A percentile compares a stretch with the other conserved stretches of the same genome.
phyloP scores from a whole-genome alignment of 2,113 vertebrate species.

The Alethe diademata region DNA sequence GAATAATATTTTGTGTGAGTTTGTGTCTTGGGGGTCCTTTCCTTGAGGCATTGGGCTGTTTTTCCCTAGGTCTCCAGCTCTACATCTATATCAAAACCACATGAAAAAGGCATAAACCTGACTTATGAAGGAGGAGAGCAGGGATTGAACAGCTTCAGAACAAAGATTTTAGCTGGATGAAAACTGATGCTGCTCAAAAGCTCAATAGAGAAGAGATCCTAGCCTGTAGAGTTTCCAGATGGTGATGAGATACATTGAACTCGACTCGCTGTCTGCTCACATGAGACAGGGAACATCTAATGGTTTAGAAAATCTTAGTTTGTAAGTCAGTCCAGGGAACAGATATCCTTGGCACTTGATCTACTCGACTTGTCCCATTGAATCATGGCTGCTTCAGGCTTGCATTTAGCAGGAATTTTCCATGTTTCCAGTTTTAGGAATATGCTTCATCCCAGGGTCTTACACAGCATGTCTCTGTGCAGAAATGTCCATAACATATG shows the following conservation, averaged over 20 bases:
- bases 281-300: neutral
- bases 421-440: slow-evolving; percentile 2
- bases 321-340: slow-evolving; percentile 26
- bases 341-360: slow-evolving; percentile 44
- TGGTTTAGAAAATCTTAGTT: slow-evolving; percentile 13
- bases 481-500: neutral
- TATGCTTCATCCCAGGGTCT: neutral
- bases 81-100: slow-evolving; percentile 6
- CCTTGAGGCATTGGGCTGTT: neutral
- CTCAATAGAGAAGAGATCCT: neutral
- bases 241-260: neutral
- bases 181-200: slow-evolving; percentile 33
- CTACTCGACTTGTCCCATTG: slow-evolving; percentile 37
- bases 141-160: slow-evolving; percentile 32
- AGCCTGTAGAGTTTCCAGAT: slow-evolving; percentile 47
- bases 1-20: slow-evolving; percentile 10
- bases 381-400: slow-evolving; percentile 16
- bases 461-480: neutral
- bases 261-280: neutral
- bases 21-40: slow-evolving; percentile 26
- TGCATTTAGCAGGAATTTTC: slow-evolving; percentile 36
- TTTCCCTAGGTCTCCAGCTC: neutral
- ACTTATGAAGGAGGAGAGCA: neutral
- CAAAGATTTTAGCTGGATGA: slow-evolving; percentile 48
- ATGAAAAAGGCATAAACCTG: slow-evolving; percentile 35